Percentiles rank a stretch among this genome's conserved stretches.
phyloP scores from a whole-genome alignment of 2,888 invertebrate species.

The Eulithis prunata region DNA sequence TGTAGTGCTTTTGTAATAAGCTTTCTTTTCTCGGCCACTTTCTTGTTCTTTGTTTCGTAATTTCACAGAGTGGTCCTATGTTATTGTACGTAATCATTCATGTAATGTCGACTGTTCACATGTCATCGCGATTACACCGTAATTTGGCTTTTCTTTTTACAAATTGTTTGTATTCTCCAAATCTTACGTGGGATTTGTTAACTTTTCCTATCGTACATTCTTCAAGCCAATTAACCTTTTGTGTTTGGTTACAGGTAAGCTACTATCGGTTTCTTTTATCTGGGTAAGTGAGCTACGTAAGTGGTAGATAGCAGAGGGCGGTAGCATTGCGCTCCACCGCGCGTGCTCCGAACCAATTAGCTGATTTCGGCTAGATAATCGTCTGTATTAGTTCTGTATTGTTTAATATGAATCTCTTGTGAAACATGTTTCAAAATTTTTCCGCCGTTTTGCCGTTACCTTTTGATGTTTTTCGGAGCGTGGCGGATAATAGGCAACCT shows the following conservation, averaged over 20 bases:
- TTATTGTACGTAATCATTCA: conserved; percentile 68
- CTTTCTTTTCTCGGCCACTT: conserved; percentile 73
- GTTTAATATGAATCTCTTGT: conserved; percentile 80
- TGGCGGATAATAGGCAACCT: conserved; percentile 83
- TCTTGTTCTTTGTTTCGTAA: conserved; percentile 78
- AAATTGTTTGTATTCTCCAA: conserved; percentile 45
- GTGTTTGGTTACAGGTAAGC: conserved; percentile 75
- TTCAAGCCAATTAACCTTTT: conserved; percentile 45
- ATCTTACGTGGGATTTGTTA: conserved; percentile 59
- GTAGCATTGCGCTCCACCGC: conserved; percentile 48
- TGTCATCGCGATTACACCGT: conserved; percentile 72
- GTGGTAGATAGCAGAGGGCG: conserved; percentile 50
- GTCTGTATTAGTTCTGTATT: conserved; percentile 79
- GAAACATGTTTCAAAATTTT: conserved; percentile 81
- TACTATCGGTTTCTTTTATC: conserved; percentile 43
- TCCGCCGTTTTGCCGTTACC: conserved; percentile 79
- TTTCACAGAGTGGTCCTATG: conserved; percentile 62
- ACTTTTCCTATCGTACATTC: conserved; percentile 45
- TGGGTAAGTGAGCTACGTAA: conserved; percentile 58
- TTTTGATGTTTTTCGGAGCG: conserved; percentile 84
- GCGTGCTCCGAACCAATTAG: conserved; percentile 79
- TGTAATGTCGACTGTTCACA: conserved; percentile 67
- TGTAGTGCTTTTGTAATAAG: conserved; percentile 61
- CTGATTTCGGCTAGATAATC: conserved; percentile 78
- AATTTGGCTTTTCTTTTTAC: conserved; percentile 60